These are phyloP conservation scores for Anabas testudineus DNA, from an alignment of 2,797 vertebrate species.

Conservation along the genomic window DNA sequence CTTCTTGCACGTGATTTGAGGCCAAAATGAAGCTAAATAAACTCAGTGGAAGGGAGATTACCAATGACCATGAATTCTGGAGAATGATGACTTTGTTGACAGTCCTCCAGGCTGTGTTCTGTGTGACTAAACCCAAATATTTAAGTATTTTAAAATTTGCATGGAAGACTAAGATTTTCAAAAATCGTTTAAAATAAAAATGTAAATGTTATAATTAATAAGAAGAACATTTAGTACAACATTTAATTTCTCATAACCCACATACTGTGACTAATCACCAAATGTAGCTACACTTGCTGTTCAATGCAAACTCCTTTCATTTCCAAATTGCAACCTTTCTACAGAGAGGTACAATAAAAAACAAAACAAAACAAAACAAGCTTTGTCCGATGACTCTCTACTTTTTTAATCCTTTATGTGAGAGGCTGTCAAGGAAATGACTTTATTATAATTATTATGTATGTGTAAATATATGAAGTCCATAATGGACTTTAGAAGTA, in stretches of 20 bases:
- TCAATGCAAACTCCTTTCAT: conserved; percentile 1
- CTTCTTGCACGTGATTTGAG: conserved; percentile 31
- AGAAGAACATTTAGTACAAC: not conserved
- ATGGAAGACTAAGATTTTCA: conserved; percentile 2
- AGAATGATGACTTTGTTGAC: conserved; percentile 37
- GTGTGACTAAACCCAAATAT: conserved; percentile 25
- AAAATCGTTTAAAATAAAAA: not conserved
- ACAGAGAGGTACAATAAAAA: conserved; percentile 4
- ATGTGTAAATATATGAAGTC: not conserved
- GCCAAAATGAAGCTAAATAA: conserved; percentile 32
- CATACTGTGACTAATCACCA: conserved; percentile 7
- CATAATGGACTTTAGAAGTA: no score
- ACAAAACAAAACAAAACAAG: conserved; percentile 25
- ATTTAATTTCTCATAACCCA: conserved; percentile 17
- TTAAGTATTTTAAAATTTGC: conserved; percentile 15
- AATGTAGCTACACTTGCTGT: not conserved
- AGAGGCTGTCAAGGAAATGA: conserved; percentile 3
- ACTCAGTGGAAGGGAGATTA: conserved; percentile 43
- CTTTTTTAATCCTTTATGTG: conserved; percentile 1
- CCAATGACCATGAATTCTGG: conserved; percentile 17
- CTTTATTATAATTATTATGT: no score
- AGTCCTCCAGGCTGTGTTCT: conserved; percentile 28
- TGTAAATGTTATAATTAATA: not conserved
- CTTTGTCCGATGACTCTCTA: conserved; percentile 25
- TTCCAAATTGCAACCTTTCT: conserved; percentile 21